Evolutionary conservation across 1,140 invertebrate species (phyloP).

Genomic region (Laodelphax striatellus): DNA sequence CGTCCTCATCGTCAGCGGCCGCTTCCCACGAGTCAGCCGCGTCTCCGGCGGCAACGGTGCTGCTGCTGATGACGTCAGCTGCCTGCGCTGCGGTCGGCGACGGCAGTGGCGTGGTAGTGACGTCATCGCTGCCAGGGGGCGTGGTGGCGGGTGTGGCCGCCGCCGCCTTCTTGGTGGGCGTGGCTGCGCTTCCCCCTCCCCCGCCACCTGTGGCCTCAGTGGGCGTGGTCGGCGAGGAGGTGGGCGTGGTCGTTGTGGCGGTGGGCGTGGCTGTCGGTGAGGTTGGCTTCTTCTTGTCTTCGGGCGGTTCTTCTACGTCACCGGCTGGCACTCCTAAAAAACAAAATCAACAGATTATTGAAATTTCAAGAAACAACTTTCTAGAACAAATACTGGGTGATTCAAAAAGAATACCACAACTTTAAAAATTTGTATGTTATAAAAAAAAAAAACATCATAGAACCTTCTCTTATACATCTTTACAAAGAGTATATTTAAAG

Average conservation of each 20-base stretch:
- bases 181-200: conserved; percentile 24
- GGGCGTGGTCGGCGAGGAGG: neutral
- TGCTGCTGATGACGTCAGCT: conserved; percentile 32
- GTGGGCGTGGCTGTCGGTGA: neutral
- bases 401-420: too few species aligned
- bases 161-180: conserved; percentile 28
- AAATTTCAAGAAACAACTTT: too few species aligned
- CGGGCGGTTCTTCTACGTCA: conserved; percentile 29
- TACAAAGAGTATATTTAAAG: too few species aligned
- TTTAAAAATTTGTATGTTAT: too few species aligned
- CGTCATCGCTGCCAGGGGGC: neutral
- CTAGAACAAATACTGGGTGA: too few species aligned
- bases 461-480: too few species aligned
- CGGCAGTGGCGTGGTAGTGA: neutral
- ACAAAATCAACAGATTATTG: neutral
- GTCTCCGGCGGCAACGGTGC: conserved; percentile 18
- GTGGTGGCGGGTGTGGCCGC: conserved; percentile 54
- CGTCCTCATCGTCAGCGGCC: conserved; percentile 52
- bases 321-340: conserved; percentile 13
- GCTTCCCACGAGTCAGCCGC: conserved; percentile 71
- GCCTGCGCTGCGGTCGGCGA: conserved; percentile 3
- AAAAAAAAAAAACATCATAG: too few species aligned
- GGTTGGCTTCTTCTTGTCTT: conserved; percentile 21
- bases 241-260: conserved; percentile 7
- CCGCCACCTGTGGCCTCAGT: neutral